These are phyloP conservation scores for Harmothoe impar DNA, from an alignment of 2,888 invertebrate genomes.

Conservation along the genomic window DNA sequence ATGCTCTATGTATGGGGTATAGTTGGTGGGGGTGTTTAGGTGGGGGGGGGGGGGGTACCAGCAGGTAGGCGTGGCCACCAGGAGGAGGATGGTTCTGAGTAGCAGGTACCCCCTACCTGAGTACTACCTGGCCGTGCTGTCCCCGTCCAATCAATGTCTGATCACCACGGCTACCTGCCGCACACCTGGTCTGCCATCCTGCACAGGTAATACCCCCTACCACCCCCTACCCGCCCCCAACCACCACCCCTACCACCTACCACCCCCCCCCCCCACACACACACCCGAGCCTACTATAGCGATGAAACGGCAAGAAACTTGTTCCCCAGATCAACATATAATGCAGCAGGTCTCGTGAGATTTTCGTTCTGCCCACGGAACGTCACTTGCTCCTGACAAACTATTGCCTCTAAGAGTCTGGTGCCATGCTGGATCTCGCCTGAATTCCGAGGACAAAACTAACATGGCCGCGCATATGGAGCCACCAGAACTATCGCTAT, in stretches of 20 bases:
- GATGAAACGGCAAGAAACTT: too few relatives aligned
- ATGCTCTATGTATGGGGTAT: conserved; percentile 56
- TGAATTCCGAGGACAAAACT: too few relatives aligned
- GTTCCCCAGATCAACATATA: too few relatives aligned
- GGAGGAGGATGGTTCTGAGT: too few relatives aligned
- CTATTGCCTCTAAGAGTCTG: too few relatives aligned
- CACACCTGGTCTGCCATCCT: not conserved
- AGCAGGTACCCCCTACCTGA: not conserved
- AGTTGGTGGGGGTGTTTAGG: conserved; percentile 50
- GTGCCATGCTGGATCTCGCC: too few relatives aligned
- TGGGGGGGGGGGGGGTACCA: conserved; percentile 35
- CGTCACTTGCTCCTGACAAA: too few relatives aligned
- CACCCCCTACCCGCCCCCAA: not conserved
- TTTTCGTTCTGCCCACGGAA: too few relatives aligned
- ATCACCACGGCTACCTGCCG: not conserved
- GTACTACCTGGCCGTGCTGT: not conserved
- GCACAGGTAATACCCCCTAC: conserved; percentile 2
- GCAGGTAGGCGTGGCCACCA: not conserved
- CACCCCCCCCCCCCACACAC: not conserved
- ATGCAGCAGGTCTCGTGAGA: too few relatives aligned
- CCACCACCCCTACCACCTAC: not conserved
- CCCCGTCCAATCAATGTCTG: not conserved
- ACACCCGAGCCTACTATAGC: not conserved
- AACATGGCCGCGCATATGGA: too few relatives aligned
- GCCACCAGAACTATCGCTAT: too few relatives aligned